Base-by-base conservation (phyloP, 1,140 invertebrate species). In the Anthonomus grandis region DNA sequence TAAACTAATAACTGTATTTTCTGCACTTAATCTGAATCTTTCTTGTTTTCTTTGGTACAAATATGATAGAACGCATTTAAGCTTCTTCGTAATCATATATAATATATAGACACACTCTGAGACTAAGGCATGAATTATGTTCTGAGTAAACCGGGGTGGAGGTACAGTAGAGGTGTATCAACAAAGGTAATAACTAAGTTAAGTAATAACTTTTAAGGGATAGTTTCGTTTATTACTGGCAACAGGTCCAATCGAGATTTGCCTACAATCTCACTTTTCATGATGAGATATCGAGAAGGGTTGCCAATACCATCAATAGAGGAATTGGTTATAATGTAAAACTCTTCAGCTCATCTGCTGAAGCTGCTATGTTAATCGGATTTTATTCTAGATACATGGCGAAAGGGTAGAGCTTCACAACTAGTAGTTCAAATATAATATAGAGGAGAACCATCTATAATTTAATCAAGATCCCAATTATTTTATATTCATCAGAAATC, bases 361-460 rank as follows among this genome's bases (percentile, higher is more conserved):
- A 51, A 54, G 38, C 10, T 37, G 31, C 23, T 3, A 48, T 24
- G 10, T 13, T 36, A 10, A 21, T 54, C 13, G 15, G 22, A 23
- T 25, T 38, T 10, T 31, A 9, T 74, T 73, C 12, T 67, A 80
- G 70, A 63, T 65, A 15, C 63, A 76, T n/a, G 78, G 79, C 47
- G 72, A 79, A 34, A 72, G 71, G 31, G 63, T 83, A 19, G 66
- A 76, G 46, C 67, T 86, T 8, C 73, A 75, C 60, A 74, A 53
- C 12, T 23, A 71, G 6, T 70, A 76, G 4, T 75, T 82, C 17
- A 76, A 82, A 17, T 70, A 86, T 55, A 78, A 85, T 57, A 72
- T 79, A 41, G 73, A 90, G n/a, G 85, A 81, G 19, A 81, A 83
- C 61, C 60, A 87, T 2, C 80, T 89, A 42, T 79, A 89, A 75